These are phyloP conservation scores for Picathartes gymnocephalus DNA, from an alignment of 2,113 vertebrate species.

Conservation along the genomic window DNA sequence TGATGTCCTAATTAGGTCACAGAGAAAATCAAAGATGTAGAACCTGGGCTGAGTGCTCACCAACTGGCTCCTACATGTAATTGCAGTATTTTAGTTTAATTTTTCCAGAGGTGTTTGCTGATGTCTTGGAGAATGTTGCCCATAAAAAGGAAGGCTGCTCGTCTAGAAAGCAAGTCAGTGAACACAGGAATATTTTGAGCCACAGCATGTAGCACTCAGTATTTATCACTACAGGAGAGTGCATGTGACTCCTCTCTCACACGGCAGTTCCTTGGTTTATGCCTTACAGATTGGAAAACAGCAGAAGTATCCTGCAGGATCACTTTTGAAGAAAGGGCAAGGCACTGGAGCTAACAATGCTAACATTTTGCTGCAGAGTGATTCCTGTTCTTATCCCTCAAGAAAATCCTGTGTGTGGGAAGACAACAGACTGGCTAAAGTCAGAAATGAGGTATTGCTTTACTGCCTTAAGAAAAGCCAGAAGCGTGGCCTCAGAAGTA, in stretches of 20 bases:
- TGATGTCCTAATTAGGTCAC: slow-evolving; percentile 28
- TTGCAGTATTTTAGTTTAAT: background rate
- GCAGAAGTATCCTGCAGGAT: background rate
- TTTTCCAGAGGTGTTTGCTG: background rate
- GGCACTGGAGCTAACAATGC: background rate
- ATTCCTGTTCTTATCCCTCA: background rate
- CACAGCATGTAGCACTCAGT: background rate
- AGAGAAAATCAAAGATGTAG: background rate
- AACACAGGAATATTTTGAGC: slow-evolving; percentile 16
- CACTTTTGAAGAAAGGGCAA: background rate
- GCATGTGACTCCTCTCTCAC: slow-evolving; percentile 30
- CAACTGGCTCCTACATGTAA: background rate
- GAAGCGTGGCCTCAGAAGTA: background rate
- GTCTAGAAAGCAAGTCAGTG: background rate
- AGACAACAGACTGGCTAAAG: background rate
- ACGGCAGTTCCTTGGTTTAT: background rate
- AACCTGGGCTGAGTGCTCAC: background rate
- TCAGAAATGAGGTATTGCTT: background rate
- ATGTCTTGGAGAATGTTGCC: background rate
- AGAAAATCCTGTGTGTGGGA: background rate
- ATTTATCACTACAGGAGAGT: background rate
- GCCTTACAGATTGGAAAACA: background rate
- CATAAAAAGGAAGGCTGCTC: background rate
- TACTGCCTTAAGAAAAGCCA: background rate
- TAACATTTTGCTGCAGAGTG: background rate